phyloP scores from a whole-genome alignment of 2,888 invertebrate genomes.

The Cantharis flavilabris region DNA sequence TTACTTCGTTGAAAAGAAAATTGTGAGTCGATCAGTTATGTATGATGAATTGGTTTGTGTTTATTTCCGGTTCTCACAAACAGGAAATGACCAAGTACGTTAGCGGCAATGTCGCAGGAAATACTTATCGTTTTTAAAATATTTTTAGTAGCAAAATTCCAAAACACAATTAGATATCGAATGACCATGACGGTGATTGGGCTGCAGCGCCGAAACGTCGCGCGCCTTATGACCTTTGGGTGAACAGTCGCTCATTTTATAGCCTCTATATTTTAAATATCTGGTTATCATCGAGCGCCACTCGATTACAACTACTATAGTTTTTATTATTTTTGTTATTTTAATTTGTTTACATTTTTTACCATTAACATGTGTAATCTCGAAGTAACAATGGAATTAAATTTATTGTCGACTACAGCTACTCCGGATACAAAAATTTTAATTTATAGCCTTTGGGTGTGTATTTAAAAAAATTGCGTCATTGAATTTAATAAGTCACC shows the following conservation, averaged over 20 bases:
- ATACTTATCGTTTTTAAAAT: background rate
- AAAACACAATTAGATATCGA: no score
- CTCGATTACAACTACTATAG: background rate
- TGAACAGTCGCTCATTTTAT: no score
- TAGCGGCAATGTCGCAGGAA: background rate
- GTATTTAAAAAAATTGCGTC: background rate
- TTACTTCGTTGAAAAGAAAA: background rate
- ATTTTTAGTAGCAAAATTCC: background rate
- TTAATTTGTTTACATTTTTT: background rate
- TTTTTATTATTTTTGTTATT: background rate
- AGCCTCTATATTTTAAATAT: no score
- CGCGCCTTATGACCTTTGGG: no score
- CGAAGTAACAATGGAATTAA: background rate
- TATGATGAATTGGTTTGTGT: background rate
- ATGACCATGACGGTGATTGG: no score
- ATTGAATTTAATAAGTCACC: background rate
- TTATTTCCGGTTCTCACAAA: background rate
- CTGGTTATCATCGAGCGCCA: background rate
- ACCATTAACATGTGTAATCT: background rate
- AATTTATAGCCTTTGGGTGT: background rate
- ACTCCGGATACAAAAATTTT: background rate
- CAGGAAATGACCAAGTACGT: background rate
- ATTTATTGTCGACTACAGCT: background rate
- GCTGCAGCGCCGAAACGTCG: no score
- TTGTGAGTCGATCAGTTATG: background rate